Evolutionary conservation across 2,888 invertebrate species (phyloP), one percentile per base, ranked within the genome.

Genomic region (Stegophylla sp.): DNA sequence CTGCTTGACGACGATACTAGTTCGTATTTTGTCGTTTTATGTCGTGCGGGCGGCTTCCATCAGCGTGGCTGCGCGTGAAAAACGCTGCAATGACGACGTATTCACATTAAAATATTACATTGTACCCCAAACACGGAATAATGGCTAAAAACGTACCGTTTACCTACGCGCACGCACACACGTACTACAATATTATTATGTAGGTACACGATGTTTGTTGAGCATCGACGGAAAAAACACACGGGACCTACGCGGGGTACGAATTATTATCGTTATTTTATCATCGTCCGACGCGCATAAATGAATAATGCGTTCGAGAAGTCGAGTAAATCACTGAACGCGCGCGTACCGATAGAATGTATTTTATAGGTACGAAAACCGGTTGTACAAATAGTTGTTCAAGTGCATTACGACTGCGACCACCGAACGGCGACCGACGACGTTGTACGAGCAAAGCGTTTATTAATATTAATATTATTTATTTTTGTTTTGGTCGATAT

Each of bases 331-430:
- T 67, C 75, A 75, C 51, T 56, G 34, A 7, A 3, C 20, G 61
- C 20, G 51, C n/a, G 28, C 17, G 23, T 43, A 9, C 43, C 34
- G 34, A n/a, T n/a, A n/a, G n/a, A n/a, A n/a, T n/a, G n/a, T n/a
- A n/a, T n/a, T n/a, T n/a, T n/a, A n/a, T n/a, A n/a, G 7, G 28
- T 23, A 20, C 9, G 59, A 69, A n/a, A n/a, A 71, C 61, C 79
- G 48, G 48, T 79, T 79, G 77, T 69, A 61, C 77, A 69, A 69
- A 79, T 69, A 79, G 34, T 79, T 61, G 71, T 79, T 69, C 71
- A 71, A 86, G 86, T 77, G 86, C 86, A 0, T n/a, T 34, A 34
- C 34, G 34, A 34, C 34, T 9, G 26, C 45, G 34, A 34, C 34
- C 4, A 34, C n/a, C 34, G 48, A n/a, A 48, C 26, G 26, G 28